A percentile compares a stretch with the other conserved stretches of the same genome.
phyloP scores from a whole-genome alignment of 1,140 invertebrate genomes.

The Epicauta chinensis region DNA sequence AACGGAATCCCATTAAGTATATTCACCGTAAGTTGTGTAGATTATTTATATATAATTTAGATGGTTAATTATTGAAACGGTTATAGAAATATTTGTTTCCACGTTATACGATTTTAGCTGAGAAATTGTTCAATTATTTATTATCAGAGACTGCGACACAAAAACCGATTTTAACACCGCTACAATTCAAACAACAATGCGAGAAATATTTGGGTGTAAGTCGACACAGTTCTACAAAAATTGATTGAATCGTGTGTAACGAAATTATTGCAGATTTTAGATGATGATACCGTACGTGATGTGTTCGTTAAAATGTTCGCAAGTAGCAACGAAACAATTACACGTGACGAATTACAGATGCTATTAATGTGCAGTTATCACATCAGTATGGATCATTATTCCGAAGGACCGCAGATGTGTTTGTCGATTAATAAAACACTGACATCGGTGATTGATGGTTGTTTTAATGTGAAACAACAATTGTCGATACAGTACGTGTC shows the following conservation, averaged over 20 bases:
- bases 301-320: constrained; percentile 45
- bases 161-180: constrained; percentile 52
- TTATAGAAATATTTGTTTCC: constrained; percentile 68
- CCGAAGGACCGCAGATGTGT: constrained; percentile 54
- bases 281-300: constrained; percentile 35
- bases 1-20: constrained; percentile 58
- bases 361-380: constrained; percentile 66
- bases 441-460: constrained; percentile 62
- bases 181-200: constrained; percentile 61
- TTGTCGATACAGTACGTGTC: constrained; percentile 67
- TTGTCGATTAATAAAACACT: constrained; percentile 59
- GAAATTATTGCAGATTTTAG: constrained; percentile 33
- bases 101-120: constrained; percentile 64
- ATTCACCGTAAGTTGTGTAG: constrained; percentile 50
- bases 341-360: constrained; percentile 52
- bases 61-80: constrained; percentile 8
- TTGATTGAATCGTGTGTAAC: constrained; percentile 10
- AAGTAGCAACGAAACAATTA: constrained; percentile 44
- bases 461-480: constrained; percentile 70
- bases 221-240: background rate
- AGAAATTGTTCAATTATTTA: constrained; percentile 59
- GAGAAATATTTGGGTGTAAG: constrained; percentile 57
- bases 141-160: constrained; percentile 53
- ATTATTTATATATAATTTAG: constrained; percentile 12
- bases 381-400: constrained; percentile 68